Conservation (phyloP, 2,888 invertebrate species). For the Lobophora halterata region DNA sequence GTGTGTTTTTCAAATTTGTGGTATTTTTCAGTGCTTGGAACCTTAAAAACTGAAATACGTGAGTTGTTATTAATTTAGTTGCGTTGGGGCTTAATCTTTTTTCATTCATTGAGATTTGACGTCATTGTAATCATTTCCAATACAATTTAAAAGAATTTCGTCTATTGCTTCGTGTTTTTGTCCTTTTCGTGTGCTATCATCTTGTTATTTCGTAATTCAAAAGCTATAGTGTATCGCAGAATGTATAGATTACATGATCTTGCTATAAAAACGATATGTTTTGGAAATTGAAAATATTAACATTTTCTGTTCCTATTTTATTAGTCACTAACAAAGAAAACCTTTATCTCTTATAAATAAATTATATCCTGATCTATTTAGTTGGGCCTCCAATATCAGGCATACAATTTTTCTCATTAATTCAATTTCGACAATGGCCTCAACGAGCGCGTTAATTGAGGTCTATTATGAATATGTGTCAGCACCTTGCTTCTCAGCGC, state of each 20-base stretch:
- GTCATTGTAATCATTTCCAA: conserved; percentile 69
- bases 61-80: conserved; percentile 16
- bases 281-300: conserved; percentile 1
- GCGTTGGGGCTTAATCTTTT: conserved; percentile 12
- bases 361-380: too few relatives aligned
- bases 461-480: conserved; percentile 73
- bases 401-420: conserved; percentile 8
- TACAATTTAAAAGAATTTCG: conserved; percentile 49
- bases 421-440: conserved; percentile 16
- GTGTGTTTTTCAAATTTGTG: conserved; percentile 17
- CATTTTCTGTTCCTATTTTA: neutral
- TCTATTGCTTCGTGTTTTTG: conserved; percentile 14
- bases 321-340: too few relatives aligned
- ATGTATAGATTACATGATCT: conserved; percentile 3
- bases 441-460: conserved; percentile 56
- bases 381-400: too few relatives aligned
- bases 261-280: neutral
- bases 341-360: too few relatives aligned
- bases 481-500: conserved; percentile 46
- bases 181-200: neutral
- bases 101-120: conserved; percentile 48
- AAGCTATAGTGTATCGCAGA: neutral
- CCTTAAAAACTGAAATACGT: conserved; percentile 27
- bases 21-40: conserved; percentile 22
- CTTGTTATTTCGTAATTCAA: neutral